Percentiles rank a stretch among this genome's conserved stretches.
These are phyloP conservation scores for Maniola hyperantus DNA, from an alignment of 2,888 invertebrate species.

Conservation along the genomic window DNA sequence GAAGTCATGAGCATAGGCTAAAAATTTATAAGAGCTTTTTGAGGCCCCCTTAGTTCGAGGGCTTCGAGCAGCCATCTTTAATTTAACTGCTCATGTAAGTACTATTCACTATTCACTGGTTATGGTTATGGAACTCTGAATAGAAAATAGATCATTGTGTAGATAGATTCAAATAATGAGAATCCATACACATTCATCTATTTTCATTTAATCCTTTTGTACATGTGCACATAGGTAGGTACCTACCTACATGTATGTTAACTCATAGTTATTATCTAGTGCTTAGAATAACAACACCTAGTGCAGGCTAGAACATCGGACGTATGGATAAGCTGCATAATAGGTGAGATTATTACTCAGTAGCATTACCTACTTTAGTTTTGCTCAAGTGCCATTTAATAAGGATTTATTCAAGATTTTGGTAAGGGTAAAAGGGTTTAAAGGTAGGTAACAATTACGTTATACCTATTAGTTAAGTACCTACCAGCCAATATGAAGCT, in stretches of 20 bases:
- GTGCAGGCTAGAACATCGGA: slow-evolving; percentile 15
- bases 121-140: neutral
- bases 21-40: neutral
- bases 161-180: slow-evolving; percentile 9
- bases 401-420: too few relatives aligned
- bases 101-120: neutral
- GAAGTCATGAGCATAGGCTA: too few relatives aligned
- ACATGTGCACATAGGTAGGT: neutral
- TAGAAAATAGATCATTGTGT: neutral
- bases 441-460: too few relatives aligned
- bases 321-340: neutral
- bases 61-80: neutral
- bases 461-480: too few relatives aligned
- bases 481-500: too few relatives aligned
- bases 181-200: slow-evolving; percentile 29
- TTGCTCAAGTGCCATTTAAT: too few relatives aligned
- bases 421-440: too few relatives aligned
- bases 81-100: neutral
- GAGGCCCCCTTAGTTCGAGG: neutral
- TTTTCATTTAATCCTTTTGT: slow-evolving; percentile 31
- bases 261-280: too few relatives aligned
- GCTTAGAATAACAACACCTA: neutral
- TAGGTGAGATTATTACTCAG: too few relatives aligned
- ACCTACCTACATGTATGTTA: neutral
- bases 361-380: too few relatives aligned